Conservation (phyloP, 2,888 invertebrate genomes). For the Proisotoma minuta region DNA sequence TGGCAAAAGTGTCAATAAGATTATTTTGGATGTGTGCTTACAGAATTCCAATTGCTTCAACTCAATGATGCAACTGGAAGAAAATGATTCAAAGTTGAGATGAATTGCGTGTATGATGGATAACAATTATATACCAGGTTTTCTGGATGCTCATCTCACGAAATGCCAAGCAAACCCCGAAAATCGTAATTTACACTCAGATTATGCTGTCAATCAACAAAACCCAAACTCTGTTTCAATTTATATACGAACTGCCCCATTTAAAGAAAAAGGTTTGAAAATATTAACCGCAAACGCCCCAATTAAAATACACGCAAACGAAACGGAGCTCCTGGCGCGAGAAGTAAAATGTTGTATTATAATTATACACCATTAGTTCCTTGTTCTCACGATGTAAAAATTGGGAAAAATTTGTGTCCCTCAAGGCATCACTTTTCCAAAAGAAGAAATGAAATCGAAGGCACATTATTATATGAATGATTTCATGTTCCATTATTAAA, state of each 20-base stretch:
- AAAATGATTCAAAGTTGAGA: background rate
- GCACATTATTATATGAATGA: no score
- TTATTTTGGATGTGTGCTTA: no score
- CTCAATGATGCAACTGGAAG: background rate
- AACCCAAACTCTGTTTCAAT: constrained; percentile 28
- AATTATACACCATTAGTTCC: constrained; percentile 46
- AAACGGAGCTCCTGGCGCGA: constrained; percentile 46
- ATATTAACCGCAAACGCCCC: constrained; percentile 43
- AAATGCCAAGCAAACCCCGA: constrained; percentile 41
- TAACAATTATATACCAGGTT: constrained; percentile 44
- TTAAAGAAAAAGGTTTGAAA: constrained; percentile 24
- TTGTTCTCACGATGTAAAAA: constrained; percentile 47
- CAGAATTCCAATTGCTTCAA: no score
- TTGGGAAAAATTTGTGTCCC: constrained; percentile 34
- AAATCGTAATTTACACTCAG: constrained; percentile 48
- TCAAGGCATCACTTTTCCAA: constrained; percentile 26
- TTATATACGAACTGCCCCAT: constrained; percentile 20
- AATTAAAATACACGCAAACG: constrained; percentile 47
- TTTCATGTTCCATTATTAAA: background rate
- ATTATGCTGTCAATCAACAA: constrained; percentile 48
- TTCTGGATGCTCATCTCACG: constrained; percentile 45
- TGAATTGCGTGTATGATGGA: constrained; percentile 41
- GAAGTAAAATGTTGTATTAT: constrained; percentile 46
- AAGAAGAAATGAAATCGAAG: no score
- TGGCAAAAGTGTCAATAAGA: no score